A percentile compares a stretch with the other conserved stretches of the same genome.
Evolutionary conservation across 2,888 invertebrate species (phyloP).

Genomic region (Andrena camellia): DNA sequence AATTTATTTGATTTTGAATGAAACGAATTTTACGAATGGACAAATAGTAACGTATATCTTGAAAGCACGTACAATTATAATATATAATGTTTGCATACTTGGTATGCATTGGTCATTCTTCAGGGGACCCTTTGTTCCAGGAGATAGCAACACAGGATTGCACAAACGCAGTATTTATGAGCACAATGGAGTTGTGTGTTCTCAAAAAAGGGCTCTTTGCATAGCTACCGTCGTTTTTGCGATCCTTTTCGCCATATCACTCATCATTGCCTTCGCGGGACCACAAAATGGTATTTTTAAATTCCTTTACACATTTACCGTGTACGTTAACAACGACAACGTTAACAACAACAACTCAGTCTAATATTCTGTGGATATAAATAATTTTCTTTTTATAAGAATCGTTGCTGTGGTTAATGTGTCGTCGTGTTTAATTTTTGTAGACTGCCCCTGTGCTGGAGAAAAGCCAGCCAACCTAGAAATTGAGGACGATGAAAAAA

Average conservation of each 20-base stretch:
- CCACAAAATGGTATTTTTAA: constrained; percentile 90
- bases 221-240: constrained; percentile 93
- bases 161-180: constrained; percentile 90
- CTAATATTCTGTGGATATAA: not conserved
- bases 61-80: not conserved
- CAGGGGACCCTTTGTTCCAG: constrained; percentile 85
- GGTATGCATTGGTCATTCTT: constrained; percentile 12
- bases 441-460: constrained; percentile 90
- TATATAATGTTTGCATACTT: not conserved
- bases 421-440: constrained; percentile 67
- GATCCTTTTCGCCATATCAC: constrained; percentile 92
- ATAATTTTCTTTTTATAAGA: not conserved
- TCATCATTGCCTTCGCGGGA: constrained; percentile 96
- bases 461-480: constrained; percentile 88
- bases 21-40: not conserved
- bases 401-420: not conserved
- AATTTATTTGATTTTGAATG: not conserved
- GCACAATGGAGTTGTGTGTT: constrained; percentile 93
- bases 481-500: constrained; percentile 88
- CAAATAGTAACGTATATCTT: not conserved
- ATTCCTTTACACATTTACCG: not conserved
- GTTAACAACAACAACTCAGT: not conserved
- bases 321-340: not conserved
- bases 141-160: constrained; percentile 88
- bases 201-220: constrained; percentile 93